Evolutionary conservation across 2,113 vertebrate species (phyloP).

Genomic region (Lipotes vexillifer): DNA sequence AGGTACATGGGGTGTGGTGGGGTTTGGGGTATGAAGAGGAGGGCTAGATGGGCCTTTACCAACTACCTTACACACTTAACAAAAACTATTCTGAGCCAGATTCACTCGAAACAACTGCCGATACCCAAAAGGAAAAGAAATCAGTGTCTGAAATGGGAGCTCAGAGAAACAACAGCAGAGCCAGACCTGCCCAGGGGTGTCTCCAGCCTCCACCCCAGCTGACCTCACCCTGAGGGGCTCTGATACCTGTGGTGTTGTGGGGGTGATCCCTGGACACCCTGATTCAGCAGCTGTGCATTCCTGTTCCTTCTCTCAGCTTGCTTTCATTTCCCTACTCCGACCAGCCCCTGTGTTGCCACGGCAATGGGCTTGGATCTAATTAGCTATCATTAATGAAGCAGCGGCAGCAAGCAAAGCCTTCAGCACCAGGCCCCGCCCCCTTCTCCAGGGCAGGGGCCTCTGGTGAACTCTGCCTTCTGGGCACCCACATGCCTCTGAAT

Average conservation of each 20-base stretch:
- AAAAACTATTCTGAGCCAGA: not conserved
- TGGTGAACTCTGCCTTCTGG: not conserved
- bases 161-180: not conserved
- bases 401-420: not conserved
- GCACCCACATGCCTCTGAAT: not conserved
- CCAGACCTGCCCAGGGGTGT: not conserved
- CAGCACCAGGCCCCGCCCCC: not conserved
- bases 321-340: not conserved
- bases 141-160: not conserved
- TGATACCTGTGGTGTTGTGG: not conserved
- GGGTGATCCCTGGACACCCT: not conserved
- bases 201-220: not conserved
- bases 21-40: not conserved
- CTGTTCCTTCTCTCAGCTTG: not conserved
- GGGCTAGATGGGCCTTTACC: not conserved
- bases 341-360: not conserved
- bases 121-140: not conserved
- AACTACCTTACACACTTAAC: not conserved
- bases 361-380: constrained; percentile 39
- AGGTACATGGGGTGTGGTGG: not conserved
- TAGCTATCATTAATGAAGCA: constrained; percentile 30
- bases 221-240: not conserved
- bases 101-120: not conserved
- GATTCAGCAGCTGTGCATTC: not conserved
- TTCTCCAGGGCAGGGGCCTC: not conserved